Evolutionary conservation across 2,113 vertebrate genomes (phyloP).

Genomic region (Emydura subglobosa): DNA sequence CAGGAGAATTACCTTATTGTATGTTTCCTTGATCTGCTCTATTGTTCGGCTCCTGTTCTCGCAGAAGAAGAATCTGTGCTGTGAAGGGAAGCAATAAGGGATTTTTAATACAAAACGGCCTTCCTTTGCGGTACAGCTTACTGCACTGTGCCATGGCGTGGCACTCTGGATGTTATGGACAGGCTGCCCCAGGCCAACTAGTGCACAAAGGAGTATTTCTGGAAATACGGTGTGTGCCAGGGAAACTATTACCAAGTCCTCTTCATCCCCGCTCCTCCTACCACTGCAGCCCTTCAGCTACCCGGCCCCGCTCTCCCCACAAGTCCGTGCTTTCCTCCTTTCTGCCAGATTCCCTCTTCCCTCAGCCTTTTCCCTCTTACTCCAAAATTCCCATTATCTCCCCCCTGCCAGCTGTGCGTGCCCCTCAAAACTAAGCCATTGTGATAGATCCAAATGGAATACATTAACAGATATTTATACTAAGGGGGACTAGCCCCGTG

Average conservation of each 20-base stretch:
- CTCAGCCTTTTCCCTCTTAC: background rate
- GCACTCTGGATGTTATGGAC: background rate
- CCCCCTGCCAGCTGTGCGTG: background rate
- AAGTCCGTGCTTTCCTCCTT: background rate
- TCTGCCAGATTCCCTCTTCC: background rate
- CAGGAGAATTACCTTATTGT: constrained; percentile 61
- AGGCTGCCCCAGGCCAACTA: background rate
- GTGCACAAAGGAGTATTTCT: background rate
- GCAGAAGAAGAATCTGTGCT: constrained; percentile 81
- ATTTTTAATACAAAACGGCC: background rate
- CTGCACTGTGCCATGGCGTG: background rate
- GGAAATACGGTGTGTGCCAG: background rate
- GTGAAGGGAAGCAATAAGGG: background rate
- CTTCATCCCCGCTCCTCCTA: background rate
- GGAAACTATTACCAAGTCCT: background rate
- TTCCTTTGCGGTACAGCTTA: fast-evolving
- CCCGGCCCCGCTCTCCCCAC: background rate
- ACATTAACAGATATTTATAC: background rate
- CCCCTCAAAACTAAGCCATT: background rate
- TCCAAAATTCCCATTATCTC: background rate
- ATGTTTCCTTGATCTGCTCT: constrained; percentile 69
- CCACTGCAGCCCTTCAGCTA: background rate
- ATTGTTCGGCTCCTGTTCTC: constrained; percentile 78
- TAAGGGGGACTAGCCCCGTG: background rate
- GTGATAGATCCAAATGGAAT: background rate